Base-by-base conservation (phyloP, 2,113 vertebrate genomes). In the human (Homo sapiens) region DNA sequence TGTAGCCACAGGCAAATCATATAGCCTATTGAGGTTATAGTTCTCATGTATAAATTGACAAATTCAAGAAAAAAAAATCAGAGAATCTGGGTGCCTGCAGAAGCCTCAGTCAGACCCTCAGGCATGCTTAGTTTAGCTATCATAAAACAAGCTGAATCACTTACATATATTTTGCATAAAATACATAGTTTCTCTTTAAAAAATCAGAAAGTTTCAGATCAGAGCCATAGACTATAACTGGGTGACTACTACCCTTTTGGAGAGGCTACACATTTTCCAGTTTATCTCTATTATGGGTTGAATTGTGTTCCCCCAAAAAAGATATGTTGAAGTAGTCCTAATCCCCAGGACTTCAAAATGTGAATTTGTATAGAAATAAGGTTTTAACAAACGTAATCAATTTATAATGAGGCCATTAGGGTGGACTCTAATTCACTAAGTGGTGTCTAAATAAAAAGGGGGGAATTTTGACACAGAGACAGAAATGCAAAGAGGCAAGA, bases 21-120 rank as follows among this genome's bases (percentile, higher is more conserved):
- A 78, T 5, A 72, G 35, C 27, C 6, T 12, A 22, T 0, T 12
- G 1, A 13, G 22, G 3, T 5, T 30, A 48, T 12, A 20, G 3
- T n/a, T 96, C 8, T 86, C 18, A 43, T 0, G 9, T 13, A 48
- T 18, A 61, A 57, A 4, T 30, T 12, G 55, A 75, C 17, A 76
- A 30, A 8, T 50, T 40, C 55, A 22, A 64, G 61, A 32, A 30
- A 64, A 52, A 52, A 87, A 5, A n/a, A 40, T 13, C 52, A 80
- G 66, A 96, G 30, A 76, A 66, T 16, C 2, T 14, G 0, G 18
- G 30, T 3, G 14, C 27, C 48, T 40, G 14, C 3, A 61, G 14
- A 83, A 23, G 50, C 1, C 27, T 80, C 66, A n/a, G 1, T 25
- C 30, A 18, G 43, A 70, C 27, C 22, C 14, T n/a, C 17, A 68